Percentiles rank a stretch among this genome's conserved stretches.
Conservation (phyloP, 2,113 vertebrate species). For the Apus apus region DNA sequence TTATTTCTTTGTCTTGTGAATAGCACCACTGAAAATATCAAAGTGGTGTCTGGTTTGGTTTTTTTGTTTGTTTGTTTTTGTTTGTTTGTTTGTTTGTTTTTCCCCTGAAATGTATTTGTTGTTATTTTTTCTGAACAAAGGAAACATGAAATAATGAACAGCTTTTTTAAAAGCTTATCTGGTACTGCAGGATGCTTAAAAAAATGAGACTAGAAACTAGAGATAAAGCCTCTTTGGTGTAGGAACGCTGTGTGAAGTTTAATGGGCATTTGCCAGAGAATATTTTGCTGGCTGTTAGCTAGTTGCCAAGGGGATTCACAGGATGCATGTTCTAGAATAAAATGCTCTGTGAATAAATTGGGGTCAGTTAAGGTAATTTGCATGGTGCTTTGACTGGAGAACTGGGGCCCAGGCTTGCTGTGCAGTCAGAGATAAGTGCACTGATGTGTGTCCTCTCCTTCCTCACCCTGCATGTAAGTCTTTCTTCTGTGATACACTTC, state of each 20-base stretch:
- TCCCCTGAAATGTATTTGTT: not conserved
- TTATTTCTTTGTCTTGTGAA: not conserved
- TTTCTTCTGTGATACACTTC: not conserved
- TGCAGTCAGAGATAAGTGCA: not conserved
- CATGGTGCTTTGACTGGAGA: not conserved
- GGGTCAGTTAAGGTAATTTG: conserved; percentile 48
- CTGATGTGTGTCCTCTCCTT: not conserved
- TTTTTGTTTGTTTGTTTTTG: too few relatives aligned
- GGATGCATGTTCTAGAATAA: conserved; percentile 49
- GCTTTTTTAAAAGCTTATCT: conserved; percentile 55
- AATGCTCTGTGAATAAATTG: conserved; percentile 24
- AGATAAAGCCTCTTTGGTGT: conserved; percentile 56
- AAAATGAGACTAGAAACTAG: conserved; percentile 26
- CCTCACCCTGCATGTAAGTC: rapidly evolving
- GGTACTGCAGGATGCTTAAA: conserved; percentile 40
- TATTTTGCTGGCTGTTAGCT: conserved; percentile 47
- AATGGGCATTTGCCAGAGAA: conserved; percentile 56
- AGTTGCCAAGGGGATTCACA: conserved; percentile 51
- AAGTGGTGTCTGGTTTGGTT: not conserved
- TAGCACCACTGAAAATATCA: conserved; percentile 24
- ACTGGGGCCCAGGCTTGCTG: not conserved
- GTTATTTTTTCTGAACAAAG: conserved; percentile 42
- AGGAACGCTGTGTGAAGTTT: conserved; percentile 53
- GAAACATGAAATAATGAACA: conserved; percentile 51
- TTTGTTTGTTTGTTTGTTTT: too few relatives aligned